Percentiles rank a stretch among this genome's conserved stretches.
Conservation (phyloP, 2,113 vertebrate species). For the Labeo rohita region DNA sequence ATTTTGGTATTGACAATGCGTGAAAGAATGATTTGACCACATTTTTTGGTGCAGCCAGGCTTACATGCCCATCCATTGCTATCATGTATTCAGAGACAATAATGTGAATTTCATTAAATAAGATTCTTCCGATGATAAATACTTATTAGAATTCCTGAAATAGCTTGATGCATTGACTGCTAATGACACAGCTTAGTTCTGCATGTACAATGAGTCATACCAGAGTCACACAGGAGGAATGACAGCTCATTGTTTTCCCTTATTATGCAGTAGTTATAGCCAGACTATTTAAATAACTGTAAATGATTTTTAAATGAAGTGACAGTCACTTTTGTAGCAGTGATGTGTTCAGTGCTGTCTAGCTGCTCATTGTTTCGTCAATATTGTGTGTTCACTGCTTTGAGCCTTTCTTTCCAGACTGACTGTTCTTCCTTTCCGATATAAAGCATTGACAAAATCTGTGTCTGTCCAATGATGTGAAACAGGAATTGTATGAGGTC, state of each 20-base stretch:
- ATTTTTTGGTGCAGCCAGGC: neutral
- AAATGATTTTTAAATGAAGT: conserved; percentile 44
- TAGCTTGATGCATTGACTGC: conserved; percentile 45
- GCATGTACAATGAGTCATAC: conserved; percentile 44
- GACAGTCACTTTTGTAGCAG: neutral
- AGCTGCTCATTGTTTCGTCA: conserved; percentile 5
- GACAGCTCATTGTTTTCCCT: conserved; percentile 28
- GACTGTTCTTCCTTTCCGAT: neutral
- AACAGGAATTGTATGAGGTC: neutral
- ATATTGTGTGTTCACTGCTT: conserved; percentile 6
- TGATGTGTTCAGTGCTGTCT: neutral
- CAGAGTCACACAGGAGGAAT: neutral
- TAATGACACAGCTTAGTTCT: conserved; percentile 37
- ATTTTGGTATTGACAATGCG: neutral
- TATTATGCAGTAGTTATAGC: conserved; percentile 18
- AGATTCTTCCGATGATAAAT: conserved; percentile 29
- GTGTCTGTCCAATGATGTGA: neutral
- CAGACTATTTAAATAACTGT: conserved; percentile 40
- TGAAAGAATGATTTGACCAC: conserved; percentile 33
- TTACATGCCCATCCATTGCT: neutral
- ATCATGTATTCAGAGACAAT: neutral
- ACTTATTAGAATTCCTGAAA: conserved; percentile 42
- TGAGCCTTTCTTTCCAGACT: neutral
- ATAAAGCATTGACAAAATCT: conserved; percentile 5
- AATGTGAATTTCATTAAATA: conserved; percentile 22